Base-by-base conservation (phyloP, 2,113 vertebrate genomes). In the Vidua macroura region DNA sequence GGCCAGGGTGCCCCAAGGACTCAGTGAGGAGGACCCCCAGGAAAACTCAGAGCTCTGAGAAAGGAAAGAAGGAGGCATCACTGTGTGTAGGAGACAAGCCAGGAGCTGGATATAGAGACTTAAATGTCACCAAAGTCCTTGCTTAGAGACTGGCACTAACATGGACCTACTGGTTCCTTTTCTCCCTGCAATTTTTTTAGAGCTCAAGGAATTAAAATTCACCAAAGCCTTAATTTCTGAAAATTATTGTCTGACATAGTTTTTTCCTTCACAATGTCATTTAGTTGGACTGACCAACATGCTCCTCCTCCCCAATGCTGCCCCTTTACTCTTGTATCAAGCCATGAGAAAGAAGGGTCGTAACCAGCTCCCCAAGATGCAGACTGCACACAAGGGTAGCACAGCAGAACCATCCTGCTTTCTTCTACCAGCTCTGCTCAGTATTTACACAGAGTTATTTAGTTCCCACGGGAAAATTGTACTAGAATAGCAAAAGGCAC, bases 401-500 rank as follows among this genome's bases (percentile, higher is more conserved):
- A 44, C 69, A 74, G 72, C 55, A 80, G 52, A 90, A 87, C 13
- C n/a, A 37, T 30, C 48, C 23, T 58, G 86, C 56, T 55, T 25
- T 18, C 67, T 85, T 92, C 30, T 58, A 73, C 67, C 11, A 79
- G 43, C 17, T 81, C 73, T 93, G 86, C 87, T 95, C 84, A 88
- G 89, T 96, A 91, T 96, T 96, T 96, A 93, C 94, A 90, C 85
- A 16, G 86, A 91, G 82, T 78, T 90, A 78, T 70, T 92, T 89
- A 59, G 64, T 91, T 94, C 91, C 86, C 81, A 64, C 2, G 37
- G 93, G 87, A 91, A 84, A 95, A 93, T 90, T 91, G 49, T 86
- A 23, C 69, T 78, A 90, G 95, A 95, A 91, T 90, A 91, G 78
- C 58, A 79, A 91, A 90, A 83, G 33, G 37, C 89, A 76, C 94